Conservation (phyloP, 2,113 vertebrate genomes). For the Zapornia atra region DNA sequence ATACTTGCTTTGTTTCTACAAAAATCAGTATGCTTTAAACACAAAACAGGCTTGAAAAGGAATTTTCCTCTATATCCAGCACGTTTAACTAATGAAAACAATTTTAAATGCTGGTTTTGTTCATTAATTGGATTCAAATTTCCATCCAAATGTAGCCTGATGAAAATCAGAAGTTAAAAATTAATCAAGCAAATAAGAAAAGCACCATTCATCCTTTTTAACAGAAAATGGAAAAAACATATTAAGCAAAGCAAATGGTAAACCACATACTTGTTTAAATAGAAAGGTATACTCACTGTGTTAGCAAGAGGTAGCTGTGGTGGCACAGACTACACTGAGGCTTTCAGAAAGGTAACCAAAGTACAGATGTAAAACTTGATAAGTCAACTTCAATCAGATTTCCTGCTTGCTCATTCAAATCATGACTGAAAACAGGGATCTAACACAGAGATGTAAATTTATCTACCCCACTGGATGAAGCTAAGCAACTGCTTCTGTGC, state of each 20-base stretch:
- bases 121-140: conserved; percentile 23
- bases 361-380: not conserved
- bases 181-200: conserved; percentile 13
- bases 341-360: not conserved
- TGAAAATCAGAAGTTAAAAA: conserved; percentile 33
- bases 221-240: not conserved
- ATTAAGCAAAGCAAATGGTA: not conserved
- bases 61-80: not conserved
- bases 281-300: not conserved
- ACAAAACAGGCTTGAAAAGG: not conserved
- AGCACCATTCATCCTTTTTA: not conserved
- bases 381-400: not conserved
- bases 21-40: not conserved
- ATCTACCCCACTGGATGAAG: not conserved
- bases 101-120: conserved; percentile 17
- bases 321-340: not conserved
- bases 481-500: not conserved
- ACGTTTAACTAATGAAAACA: not conserved
- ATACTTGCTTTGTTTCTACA: not conserved
- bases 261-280: not conserved
- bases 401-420: not conserved
- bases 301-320: not conserved
- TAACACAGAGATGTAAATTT: not conserved
- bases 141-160: not conserved
- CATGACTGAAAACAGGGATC: not conserved